phyloP scores from a whole-genome alignment of 2,888 invertebrate genomes.

The Acleris holmiana region DNA sequence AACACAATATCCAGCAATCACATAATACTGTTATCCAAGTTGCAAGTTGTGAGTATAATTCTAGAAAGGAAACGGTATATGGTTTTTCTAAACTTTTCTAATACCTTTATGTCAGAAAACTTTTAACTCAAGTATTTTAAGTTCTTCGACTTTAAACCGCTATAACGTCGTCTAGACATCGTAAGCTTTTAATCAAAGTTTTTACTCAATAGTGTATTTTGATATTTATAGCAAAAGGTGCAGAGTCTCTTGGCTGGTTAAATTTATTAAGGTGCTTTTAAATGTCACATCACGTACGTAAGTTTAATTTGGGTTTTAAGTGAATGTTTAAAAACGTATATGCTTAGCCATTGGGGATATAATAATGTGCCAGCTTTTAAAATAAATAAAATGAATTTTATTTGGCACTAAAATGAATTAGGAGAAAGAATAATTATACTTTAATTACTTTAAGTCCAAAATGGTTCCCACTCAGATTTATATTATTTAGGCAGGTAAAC shows the following conservation, averaged over 20 bases:
- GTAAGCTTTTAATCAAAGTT: constrained; percentile 21
- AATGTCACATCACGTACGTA: not conserved
- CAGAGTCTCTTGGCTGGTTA: not conserved
- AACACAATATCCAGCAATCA: too few relatives aligned
- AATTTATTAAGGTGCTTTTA: not conserved
- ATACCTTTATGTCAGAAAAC: not conserved
- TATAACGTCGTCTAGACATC: constrained; percentile 34
- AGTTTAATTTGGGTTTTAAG: not conserved
- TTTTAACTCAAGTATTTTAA: not conserved
- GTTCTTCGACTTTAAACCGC: constrained; percentile 1
- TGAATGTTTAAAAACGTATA: not conserved
- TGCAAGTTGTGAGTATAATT: too few relatives aligned
- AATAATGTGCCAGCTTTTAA: too few relatives aligned
- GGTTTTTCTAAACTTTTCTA: too few relatives aligned
- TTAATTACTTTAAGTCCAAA: too few relatives aligned
- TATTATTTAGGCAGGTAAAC: too few relatives aligned
- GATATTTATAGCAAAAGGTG: not conserved
- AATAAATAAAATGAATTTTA: too few relatives aligned
- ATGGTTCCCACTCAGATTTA: too few relatives aligned
- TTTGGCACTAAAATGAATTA: too few relatives aligned
- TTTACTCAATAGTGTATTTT: constrained; percentile 1
- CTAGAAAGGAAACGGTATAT: too few relatives aligned
- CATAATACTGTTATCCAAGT: too few relatives aligned
- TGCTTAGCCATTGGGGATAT: not conserved
- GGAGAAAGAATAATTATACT: too few relatives aligned